These are phyloP conservation scores for Bombus affinis DNA, from an alignment of 1,140 invertebrate species.

Conservation along the genomic window DNA sequence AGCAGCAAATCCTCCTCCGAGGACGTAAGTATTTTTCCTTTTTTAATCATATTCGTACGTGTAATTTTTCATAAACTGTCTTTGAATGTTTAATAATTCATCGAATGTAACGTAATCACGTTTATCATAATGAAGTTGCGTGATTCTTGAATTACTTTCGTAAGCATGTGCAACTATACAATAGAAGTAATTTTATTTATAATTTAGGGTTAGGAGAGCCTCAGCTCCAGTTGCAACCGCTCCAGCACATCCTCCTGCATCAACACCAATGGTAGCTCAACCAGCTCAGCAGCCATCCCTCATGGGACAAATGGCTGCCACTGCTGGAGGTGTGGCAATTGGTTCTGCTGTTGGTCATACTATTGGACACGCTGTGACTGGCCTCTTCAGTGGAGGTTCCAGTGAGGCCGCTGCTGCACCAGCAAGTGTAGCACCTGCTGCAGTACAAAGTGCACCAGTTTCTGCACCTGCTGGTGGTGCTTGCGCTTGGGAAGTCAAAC, in stretches of 20 bases:
- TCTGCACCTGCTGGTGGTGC: slow-evolving; percentile 85
- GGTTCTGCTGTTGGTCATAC: slow-evolving; percentile 94
- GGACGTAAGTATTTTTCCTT: slow-evolving; percentile 77
- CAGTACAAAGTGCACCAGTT: slow-evolving; percentile 69
- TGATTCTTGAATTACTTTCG: neutral
- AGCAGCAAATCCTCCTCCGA: slow-evolving; percentile 87
- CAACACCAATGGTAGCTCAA: slow-evolving; percentile 82
- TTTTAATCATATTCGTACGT: neutral
- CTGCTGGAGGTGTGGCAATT: slow-evolving; percentile 94
- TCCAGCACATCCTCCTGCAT: slow-evolving; percentile 74
- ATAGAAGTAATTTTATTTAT: slow-evolving; percentile 7
- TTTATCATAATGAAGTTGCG: slow-evolving; percentile 42
- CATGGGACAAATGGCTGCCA: slow-evolving; percentile 95
- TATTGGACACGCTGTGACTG: slow-evolving; percentile 92
- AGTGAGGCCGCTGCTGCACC: slow-evolving; percentile 81
- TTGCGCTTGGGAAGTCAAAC: slow-evolving; percentile 94
- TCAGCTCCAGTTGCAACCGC: slow-evolving; percentile 65
- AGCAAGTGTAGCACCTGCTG: slow-evolving; percentile 74
- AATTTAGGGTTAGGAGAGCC: slow-evolving; percentile 77
- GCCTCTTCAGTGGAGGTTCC: slow-evolving; percentile 89
- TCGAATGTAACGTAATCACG: slow-evolving; percentile 50
- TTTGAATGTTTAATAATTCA: neutral
- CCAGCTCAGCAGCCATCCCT: slow-evolving; percentile 88
- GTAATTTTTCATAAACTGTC: slow-evolving; percentile 17
- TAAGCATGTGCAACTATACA: neutral